phyloP scores from a whole-genome alignment of 2,113 vertebrate species.

The Hippocampus comes region DNA sequence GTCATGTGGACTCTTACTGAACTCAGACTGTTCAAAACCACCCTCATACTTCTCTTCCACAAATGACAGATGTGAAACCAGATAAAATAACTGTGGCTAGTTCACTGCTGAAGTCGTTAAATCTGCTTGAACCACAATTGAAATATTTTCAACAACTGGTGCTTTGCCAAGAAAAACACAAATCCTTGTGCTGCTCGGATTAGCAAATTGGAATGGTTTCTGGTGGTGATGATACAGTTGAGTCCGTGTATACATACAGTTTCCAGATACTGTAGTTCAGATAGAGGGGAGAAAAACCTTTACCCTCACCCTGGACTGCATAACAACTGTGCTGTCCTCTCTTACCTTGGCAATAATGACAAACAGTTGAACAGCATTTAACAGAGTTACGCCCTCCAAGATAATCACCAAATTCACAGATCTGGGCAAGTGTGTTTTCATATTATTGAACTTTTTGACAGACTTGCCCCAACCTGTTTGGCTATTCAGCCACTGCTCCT shows the following conservation, averaged over 20 bases:
- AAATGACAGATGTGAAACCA: conserved; percentile 3
- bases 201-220: background rate
- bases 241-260: too few species aligned
- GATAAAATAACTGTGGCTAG: conserved; percentile 6
- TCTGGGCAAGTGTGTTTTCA: too few species aligned
- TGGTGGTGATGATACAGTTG: too few species aligned
- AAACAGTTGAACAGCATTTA: background rate
- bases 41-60: background rate
- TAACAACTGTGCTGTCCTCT: background rate
- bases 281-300: too few species aligned
- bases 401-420: too few species aligned
- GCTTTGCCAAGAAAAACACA: background rate
- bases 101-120: background rate
- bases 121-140: background rate
- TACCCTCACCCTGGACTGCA: too few species aligned
- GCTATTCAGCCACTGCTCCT: background rate
- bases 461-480: background rate
- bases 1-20: background rate
- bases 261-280: too few species aligned
- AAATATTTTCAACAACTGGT: background rate
- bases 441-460: background rate
- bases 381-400: too few species aligned
- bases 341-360: background rate
- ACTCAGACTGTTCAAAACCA: background rate
- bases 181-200: too few species aligned